Base-by-base conservation (phyloP, 2,797 vertebrate species). In the Danio albolineatus region DNA sequence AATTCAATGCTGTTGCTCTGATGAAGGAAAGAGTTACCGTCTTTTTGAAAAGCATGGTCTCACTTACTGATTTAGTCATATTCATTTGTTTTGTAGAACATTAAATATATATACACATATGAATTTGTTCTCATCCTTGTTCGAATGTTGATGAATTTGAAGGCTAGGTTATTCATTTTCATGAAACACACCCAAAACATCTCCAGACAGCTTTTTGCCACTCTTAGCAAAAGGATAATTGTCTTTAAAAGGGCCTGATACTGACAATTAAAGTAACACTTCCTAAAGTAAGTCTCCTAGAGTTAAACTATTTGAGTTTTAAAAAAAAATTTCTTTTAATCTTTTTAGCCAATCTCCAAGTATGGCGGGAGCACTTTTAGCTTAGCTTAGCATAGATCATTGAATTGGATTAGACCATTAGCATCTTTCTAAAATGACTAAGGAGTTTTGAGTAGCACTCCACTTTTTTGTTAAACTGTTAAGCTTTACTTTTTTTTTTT, bases 1-100 rank as follows among this genome's bases (percentile, higher is more conserved):
- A 13, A 48, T 80, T 41, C 21, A 73, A 12, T 5, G 2, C 57
- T 59, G 70, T 59, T 54, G 71, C 14, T 73, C 59, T 48, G 36
- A 74, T 73, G 41, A 59, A 28, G 7, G 5, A 17, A 17, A 51
- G 59, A 49, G 65, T 73, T 65, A 38, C n/a, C 5, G 49, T 14
- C 1, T 28, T 28, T 28, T 28, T 28, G 28, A 28, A 19, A 54
- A 71, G 41, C 51, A 21, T 6, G 1, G 16, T 69, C 16, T 59
- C 6, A 16, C 36, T 60, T 28, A 8, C 28, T 60, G 38, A 36
- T 7, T 4, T 2, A 16, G 38, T 38, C 19, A 60, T 38, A 36
- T 36, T 28, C 57, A 57, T 28, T 36, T 13, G 2, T 2, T 6
- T 4, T 10, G 10, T 17, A 56, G 17, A 56, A 13, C 17, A n/a